Evolutionary conservation across 2,888 invertebrate species (phyloP).

Genomic region (Tenthredo distinguenda): DNA sequence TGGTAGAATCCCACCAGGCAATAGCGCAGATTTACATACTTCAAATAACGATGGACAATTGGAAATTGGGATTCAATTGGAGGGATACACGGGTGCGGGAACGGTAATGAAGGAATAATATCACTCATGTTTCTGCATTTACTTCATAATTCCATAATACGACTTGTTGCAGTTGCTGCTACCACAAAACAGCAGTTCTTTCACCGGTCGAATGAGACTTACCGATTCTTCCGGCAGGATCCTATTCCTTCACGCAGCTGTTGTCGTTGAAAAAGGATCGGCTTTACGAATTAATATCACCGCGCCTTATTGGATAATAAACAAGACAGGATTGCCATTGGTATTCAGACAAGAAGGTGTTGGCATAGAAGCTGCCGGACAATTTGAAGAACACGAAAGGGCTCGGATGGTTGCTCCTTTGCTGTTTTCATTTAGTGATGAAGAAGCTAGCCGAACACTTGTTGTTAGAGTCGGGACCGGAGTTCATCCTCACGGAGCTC

Average conservation of each 20-base stretch:
- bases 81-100: conserved; percentile 89
- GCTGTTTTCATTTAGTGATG: conserved; percentile 95
- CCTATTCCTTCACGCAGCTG: conserved; percentile 87
- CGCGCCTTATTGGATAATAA: conserved; percentile 96
- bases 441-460: conserved; percentile 89
- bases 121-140: neutral
- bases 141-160: neutral
- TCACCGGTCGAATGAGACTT: conserved; percentile 86
- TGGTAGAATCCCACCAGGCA: conserved; percentile 79
- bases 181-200: conserved; percentile 78
- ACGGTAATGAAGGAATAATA: conserved; percentile 78
- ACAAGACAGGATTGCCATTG: conserved; percentile 97
- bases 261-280: conserved; percentile 82
- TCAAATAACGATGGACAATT: conserved; percentile 84
- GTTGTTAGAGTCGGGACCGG: conserved; percentile 88
- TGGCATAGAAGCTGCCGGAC: conserved; percentile 89
- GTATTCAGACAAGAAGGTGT: conserved; percentile 95
- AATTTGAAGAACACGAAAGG: conserved; percentile 96
- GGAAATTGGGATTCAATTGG: conserved; percentile 88
- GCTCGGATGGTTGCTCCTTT: conserved; percentile 96
- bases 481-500: conserved; percentile 79
- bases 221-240: conserved; percentile 87
- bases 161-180: conserved; percentile 66
- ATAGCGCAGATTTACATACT: conserved; percentile 77
- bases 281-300: conserved; percentile 86